Evolutionary conservation across 2,113 vertebrate genomes (phyloP).

Genomic region (Panthera leo): DNA sequence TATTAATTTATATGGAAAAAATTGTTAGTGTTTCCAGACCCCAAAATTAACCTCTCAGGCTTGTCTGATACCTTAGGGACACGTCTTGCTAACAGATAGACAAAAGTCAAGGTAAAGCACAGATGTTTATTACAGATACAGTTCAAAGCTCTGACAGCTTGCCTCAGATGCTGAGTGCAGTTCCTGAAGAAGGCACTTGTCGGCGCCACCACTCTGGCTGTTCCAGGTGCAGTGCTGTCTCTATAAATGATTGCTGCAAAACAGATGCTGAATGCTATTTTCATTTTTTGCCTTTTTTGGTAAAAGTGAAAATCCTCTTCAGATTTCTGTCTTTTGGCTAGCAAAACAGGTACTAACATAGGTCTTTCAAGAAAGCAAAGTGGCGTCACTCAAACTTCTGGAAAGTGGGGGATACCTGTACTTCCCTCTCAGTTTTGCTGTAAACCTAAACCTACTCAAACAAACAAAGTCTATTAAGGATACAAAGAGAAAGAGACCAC

Average conservation of each 20-base stretch:
- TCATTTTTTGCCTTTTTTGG: not conserved
- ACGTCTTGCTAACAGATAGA: not conserved
- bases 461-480: not conserved
- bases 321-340: not conserved
- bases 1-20: not conserved
- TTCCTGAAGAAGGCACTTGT: not conserved
- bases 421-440: not conserved
- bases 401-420: not conserved
- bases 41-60: not conserved
- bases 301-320: not conserved
- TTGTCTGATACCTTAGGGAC: not conserved
- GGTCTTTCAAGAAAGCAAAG: not conserved
- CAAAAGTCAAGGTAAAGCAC: not conserved
- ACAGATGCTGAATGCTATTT: not conserved
- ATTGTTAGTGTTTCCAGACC: not conserved
- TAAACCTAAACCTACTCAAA: not conserved
- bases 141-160: not conserved
- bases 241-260: not conserved
- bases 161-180: not conserved
- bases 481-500: not conserved
- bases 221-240: not conserved
- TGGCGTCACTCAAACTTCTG: not conserved
- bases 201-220: not conserved
- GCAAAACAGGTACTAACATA: not conserved
- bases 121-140: not conserved